Conservation (phyloP, 2,113 vertebrate species). For the Meriones unguiculatus region DNA sequence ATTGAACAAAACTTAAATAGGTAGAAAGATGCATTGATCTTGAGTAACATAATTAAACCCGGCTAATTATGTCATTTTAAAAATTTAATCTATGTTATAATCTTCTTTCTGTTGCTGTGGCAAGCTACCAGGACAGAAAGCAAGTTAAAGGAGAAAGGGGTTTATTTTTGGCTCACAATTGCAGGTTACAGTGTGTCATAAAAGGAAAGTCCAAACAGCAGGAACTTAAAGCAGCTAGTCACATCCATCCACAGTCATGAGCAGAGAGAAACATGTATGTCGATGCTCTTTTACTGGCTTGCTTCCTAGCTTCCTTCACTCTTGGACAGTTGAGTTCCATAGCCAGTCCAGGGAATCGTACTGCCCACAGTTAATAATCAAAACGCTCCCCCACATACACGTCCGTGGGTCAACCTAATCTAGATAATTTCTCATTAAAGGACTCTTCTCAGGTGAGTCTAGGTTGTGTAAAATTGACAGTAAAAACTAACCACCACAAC, state of each 20-base stretch:
- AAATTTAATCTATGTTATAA: background rate
- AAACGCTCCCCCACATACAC: background rate
- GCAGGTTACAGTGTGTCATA: background rate
- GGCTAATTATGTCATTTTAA: background rate
- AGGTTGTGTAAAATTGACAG: background rate
- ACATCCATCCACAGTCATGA: background rate
- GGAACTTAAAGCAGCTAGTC: background rate
- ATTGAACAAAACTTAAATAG: slow-evolving; percentile 36
- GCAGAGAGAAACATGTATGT: background rate
- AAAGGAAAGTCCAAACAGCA: background rate
- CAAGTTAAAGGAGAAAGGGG: background rate
- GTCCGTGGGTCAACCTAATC: background rate
- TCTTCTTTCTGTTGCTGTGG: background rate
- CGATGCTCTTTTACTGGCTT: background rate
- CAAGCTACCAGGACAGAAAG: background rate
- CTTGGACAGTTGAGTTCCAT: background rate
- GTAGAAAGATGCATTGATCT: slow-evolving; percentile 21
- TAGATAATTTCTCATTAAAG: background rate
- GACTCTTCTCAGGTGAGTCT: background rate
- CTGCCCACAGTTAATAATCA: background rate
- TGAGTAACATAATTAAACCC: slow-evolving; percentile 10
- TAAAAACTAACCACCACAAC: background rate
- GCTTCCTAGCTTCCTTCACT: background rate
- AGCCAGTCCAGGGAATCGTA: background rate
- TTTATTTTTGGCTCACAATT: background rate